phyloP scores from a whole-genome alignment of 2,888 invertebrate genomes.

The Uloborus plumipes region DNA sequence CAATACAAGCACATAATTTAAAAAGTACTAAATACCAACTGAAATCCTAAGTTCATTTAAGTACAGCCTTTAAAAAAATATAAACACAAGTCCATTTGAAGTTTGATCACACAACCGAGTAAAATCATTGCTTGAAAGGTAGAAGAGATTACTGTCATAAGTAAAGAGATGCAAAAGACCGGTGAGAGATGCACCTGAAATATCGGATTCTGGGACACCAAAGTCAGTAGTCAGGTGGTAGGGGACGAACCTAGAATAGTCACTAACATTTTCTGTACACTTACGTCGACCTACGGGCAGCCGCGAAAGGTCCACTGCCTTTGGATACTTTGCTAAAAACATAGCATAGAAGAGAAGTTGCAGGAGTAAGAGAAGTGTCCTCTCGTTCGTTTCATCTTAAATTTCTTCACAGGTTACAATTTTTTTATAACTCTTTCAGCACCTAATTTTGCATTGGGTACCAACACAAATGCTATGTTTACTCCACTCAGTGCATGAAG shows the following conservation, averaged over 20 bases:
- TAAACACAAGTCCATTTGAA: no score
- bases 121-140: no score
- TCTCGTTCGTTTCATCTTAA: constrained; percentile 39
- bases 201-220: constrained; percentile 49
- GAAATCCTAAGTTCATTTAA: no score
- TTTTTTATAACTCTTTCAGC: constrained; percentile 11
- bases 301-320: constrained; percentile 37
- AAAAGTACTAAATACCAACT: no score
- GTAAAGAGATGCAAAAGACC: constrained; percentile 48
- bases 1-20: no score
- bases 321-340: constrained; percentile 53
- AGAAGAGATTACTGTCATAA: no score
- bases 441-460: constrained; percentile 24
- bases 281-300: constrained; percentile 56
- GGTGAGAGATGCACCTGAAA: constrained; percentile 51
- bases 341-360: constrained; percentile 63
- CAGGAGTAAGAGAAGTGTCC: constrained; percentile 54
- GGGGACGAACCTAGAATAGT: constrained; percentile 52
- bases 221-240: constrained; percentile 39
- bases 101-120: no score
- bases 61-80: no score
- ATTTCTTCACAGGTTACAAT: constrained; percentile 10
- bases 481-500: constrained; percentile 17
- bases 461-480: constrained; percentile 20
- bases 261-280: constrained; percentile 62